phyloP scores from a whole-genome alignment of 2,888 invertebrate genomes.

The Catocala nupta region DNA sequence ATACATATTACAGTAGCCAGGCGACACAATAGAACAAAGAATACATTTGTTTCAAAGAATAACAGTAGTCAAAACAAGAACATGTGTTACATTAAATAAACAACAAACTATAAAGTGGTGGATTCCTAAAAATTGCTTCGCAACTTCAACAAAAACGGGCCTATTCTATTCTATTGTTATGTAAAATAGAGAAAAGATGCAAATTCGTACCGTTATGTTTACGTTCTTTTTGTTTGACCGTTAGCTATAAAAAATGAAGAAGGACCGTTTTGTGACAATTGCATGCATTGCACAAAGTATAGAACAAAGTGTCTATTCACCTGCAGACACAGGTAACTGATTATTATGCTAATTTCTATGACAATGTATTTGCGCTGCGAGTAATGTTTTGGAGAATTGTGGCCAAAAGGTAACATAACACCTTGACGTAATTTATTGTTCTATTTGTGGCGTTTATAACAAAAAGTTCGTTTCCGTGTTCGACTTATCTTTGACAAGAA shows the following conservation, averaged over 20 bases:
- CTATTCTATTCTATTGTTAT: constrained; percentile 74
- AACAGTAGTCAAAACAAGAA: constrained; percentile 68
- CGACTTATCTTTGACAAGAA: constrained; percentile 77
- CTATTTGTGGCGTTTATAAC: constrained; percentile 77
- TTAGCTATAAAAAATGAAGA: constrained; percentile 77
- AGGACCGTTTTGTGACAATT: constrained; percentile 63
- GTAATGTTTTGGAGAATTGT: constrained; percentile 82
- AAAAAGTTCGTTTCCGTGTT: constrained; percentile 86
- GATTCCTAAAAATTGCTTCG: constrained; percentile 55
- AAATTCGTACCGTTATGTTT: constrained; percentile 82
- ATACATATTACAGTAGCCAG: constrained; percentile 44
- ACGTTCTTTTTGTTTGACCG: constrained; percentile 69
- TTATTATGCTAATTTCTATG: constrained; percentile 81
- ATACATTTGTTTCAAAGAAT: constrained; percentile 60
- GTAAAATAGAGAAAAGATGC: constrained; percentile 76
- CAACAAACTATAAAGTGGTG: constrained; percentile 49
- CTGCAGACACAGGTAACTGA: constrained; percentile 82
- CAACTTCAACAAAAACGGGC: constrained; percentile 58
- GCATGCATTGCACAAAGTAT: constrained; percentile 74
- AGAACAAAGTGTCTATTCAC: constrained; percentile 77
- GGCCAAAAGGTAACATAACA: constrained; percentile 80
- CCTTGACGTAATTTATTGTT: constrained; percentile 84
- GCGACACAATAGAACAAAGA: constrained; percentile 52
- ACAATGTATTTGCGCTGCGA: constrained; percentile 74
- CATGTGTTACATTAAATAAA: constrained; percentile 65